phyloP scores from a whole-genome alignment of 2,888 invertebrate species.

The Pecten maximus region DNA sequence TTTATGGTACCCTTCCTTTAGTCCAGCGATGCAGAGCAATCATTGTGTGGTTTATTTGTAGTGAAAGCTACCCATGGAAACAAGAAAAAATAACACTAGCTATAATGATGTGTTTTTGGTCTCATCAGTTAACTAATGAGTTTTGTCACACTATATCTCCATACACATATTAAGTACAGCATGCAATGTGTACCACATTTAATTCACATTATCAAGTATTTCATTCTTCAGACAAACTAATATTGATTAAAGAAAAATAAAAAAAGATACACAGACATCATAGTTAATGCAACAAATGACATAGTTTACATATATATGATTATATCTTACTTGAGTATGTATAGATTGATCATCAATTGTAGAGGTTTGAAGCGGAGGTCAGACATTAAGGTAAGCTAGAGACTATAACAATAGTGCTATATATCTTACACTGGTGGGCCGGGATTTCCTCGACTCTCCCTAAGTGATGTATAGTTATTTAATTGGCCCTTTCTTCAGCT shows the following conservation, averaged over 20 bases:
- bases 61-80: slow-evolving; percentile 7
- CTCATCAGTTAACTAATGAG: slow-evolving; percentile 17
- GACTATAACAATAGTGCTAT: neutral
- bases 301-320: neutral
- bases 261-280: neutral
- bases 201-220: neutral
- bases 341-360: neutral
- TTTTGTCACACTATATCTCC: slow-evolving; percentile 13
- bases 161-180: neutral
- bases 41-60: neutral
- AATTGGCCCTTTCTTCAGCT: slow-evolving; percentile 10
- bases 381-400: neutral
- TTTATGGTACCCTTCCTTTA: neutral
- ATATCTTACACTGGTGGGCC: neutral
- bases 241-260: neutral
- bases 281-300: neutral
- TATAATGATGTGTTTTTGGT: slow-evolving; percentile 3
- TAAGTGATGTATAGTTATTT: slow-evolving; percentile 14
- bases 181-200: neutral
- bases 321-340: neutral
- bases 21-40: neutral
- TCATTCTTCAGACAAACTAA: neutral
- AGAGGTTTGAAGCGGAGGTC: neutral
- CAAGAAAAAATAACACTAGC: neutral
- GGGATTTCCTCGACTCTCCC: neutral